phyloP scores from a whole-genome alignment of 2,888 invertebrate genomes.

The Scrobipalpa atriplicella region DNA sequence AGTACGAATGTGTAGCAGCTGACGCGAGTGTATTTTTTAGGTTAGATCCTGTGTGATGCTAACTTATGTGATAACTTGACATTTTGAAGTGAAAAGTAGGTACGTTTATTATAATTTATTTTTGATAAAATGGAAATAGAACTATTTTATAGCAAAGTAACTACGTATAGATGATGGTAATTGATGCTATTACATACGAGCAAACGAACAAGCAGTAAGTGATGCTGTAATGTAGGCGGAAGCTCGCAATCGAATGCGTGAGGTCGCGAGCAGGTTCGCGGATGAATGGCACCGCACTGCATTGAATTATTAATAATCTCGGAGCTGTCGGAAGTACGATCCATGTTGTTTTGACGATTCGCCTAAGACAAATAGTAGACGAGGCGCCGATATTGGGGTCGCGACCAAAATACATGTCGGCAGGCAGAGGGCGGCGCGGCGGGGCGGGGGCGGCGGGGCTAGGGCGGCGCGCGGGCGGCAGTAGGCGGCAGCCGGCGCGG shows the following conservation, averaged over 20 bases:
- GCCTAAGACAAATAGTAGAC: slow-evolving; percentile 78
- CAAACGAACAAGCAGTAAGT: too few relatives aligned
- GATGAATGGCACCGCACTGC: slow-evolving; percentile 28
- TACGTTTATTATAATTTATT: too few relatives aligned
- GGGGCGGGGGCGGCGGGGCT: slow-evolving; percentile 70
- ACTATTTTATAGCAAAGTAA: too few relatives aligned
- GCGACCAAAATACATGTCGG: slow-evolving; percentile 79
- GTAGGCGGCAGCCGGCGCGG: slow-evolving; percentile 79
- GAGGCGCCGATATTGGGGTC: slow-evolving; percentile 79
- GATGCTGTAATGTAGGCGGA: neutral
- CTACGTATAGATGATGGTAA: too few relatives aligned
- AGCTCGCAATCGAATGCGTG: neutral
- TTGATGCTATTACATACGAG: too few relatives aligned
- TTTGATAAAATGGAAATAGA: too few relatives aligned
- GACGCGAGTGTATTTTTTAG: too few relatives aligned
- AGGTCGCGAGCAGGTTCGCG: neutral
- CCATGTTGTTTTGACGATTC: slow-evolving; percentile 73
- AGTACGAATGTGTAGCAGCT: too few relatives aligned
- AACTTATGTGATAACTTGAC: too few relatives aligned
- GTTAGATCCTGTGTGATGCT: too few relatives aligned
- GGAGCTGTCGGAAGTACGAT: slow-evolving; percentile 66
- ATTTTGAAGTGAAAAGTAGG: too few relatives aligned
- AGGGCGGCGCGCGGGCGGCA: slow-evolving; percentile 72
- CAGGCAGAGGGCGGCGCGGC: slow-evolving; percentile 71
- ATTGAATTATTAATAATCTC: slow-evolving; percentile 59